These are phyloP conservation scores for Sanderia malayensis DNA, from an alignment of 30 jellyfish, hydroid and myxozoan genomes.

Conservation along the genomic window DNA sequence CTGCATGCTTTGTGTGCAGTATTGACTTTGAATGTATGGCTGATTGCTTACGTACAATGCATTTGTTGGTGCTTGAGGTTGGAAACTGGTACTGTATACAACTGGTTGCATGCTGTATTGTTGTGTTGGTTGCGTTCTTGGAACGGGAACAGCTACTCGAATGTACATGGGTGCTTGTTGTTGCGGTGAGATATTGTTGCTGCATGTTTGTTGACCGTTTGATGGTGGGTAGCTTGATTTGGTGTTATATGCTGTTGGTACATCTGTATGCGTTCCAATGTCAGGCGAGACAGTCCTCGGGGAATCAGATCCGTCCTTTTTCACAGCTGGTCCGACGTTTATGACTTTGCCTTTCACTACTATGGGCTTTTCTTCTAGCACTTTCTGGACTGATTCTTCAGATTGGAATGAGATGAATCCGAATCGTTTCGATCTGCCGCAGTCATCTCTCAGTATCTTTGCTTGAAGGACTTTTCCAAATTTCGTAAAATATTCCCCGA, in stretches of 20 bases:
- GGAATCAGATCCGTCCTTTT: constrained; percentile 23
- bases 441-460: constrained; percentile 22
- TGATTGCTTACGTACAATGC: neutral
- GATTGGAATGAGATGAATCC: constrained; percentile 36
- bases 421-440: constrained; percentile 41
- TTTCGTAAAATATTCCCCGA: constrained; percentile 20
- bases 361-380: constrained; percentile 33
- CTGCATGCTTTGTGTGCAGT: neutral
- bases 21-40: neutral
- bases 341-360: constrained; percentile 31
- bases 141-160: neutral
- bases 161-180: neutral
- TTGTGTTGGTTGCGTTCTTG: neutral
- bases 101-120: neutral
- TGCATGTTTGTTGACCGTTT: neutral
- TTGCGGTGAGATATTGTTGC: neutral
- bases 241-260: neutral
- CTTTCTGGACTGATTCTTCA: constrained; percentile 35
- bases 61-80: neutral
- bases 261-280: neutral
- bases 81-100: neutral
- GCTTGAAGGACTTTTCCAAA: constrained; percentile 45
- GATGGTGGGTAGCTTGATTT: neutral
- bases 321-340: constrained; percentile 50
- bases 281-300: constrained; percentile 26